Percentiles rank a stretch among this genome's conserved stretches.
Conservation (phyloP, 2,797 vertebrate species). For the Helicolenus hilgendorfi region DNA sequence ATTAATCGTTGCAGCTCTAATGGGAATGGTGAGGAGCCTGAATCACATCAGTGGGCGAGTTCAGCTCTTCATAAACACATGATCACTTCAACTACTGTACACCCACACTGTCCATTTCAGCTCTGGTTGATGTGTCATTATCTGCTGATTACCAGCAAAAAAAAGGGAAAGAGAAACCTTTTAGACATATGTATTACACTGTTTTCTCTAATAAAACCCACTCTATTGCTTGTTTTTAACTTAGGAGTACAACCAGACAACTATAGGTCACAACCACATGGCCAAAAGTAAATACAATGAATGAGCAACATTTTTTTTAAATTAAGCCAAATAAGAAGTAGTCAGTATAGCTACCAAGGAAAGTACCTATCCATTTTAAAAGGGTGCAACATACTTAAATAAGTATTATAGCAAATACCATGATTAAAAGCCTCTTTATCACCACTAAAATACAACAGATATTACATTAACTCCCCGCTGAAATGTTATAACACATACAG, state of each 20-base stretch:
- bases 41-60: conserved; percentile 43
- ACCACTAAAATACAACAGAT: not conserved
- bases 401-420: not conserved
- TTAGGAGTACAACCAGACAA: not conserved
- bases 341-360: no score
- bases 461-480: not conserved
- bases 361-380: not conserved
- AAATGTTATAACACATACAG: not conserved
- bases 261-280: not conserved
- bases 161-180: not conserved
- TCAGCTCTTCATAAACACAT: conserved; percentile 55
- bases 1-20: no score
- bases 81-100: conserved; percentile 23
- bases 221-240: not conserved
- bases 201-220: not conserved
- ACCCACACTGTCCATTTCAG: conserved; percentile 15
- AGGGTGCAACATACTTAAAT: not conserved
- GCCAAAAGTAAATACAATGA: not conserved
- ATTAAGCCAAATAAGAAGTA: not conserved
- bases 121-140: conserved; percentile 35
- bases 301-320: not conserved
- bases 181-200: not conserved
- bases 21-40: conserved; percentile 15
- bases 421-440: not conserved
- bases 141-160: not conserved